Base-by-base conservation (phyloP, 2,797 vertebrate genomes). In the Centropyge bicolor region DNA sequence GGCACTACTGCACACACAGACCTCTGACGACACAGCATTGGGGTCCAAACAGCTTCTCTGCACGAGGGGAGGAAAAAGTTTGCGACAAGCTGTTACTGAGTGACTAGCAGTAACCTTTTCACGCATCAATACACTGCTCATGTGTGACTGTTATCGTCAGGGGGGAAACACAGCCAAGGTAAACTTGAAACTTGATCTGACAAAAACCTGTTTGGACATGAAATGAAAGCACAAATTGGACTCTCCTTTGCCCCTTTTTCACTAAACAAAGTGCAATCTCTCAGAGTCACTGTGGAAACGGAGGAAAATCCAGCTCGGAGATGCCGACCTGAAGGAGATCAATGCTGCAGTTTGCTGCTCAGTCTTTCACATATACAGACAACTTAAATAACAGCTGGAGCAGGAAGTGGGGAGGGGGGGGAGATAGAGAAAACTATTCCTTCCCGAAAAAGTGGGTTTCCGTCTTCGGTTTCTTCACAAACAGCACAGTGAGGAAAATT, bases 331-430 rank as follows among this genome's bases (percentile, higher is more conserved):
- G 40, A 40, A 51, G 66, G 67, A 72, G 45, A 40, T 54, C 27
- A 20, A 71, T n/a, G 82, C 80, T 59, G 80, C 73, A 66, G 70
- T 68, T 70, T 38, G 66, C 63, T 55, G 80, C 61, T 81, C 68
- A 83, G 83, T 86, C 80, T 76, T 84, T 88, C 68, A 85, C 86
- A 87, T 78, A 66, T 74, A 80, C 76, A 83, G 68, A 85, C 55
- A 46, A 86, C 75, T 65, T 57, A 66, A 87, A 79, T 67, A 80
- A 52, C 17, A 76, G 62, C 46, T 43, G 48, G 41, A 79, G 75
- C 56, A 61, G 60, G 62, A 67, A 62, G 41, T n/a, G 20, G 9
- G 12, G 5, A 27, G 35, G 2, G 48, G 48, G 48, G 54, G 16
- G 16, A 31, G 66, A 40, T 2, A 67, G 54, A 70, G 31, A 63